phyloP scores from a whole-genome alignment of 2,888 invertebrate genomes.

The Zeuzera pyrina region DNA sequence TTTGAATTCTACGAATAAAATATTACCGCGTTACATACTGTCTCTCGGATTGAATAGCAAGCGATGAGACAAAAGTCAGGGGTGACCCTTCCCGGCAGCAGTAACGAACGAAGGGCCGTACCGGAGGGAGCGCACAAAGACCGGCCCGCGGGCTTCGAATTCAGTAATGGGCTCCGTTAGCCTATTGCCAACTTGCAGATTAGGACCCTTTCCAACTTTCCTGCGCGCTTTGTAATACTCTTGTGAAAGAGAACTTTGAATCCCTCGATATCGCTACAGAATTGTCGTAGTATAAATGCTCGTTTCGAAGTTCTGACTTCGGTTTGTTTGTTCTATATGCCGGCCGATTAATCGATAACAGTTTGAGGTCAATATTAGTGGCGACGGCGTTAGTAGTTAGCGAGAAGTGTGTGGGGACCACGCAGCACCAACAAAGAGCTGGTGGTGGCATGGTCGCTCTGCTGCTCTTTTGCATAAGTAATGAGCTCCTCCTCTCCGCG shows the following conservation, averaged over 20 bases:
- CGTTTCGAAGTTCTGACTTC: constrained; percentile 1
- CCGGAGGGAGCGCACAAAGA: constrained; percentile 55
- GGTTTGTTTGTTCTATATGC: constrained; percentile 7
- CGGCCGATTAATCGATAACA: constrained; percentile 25
- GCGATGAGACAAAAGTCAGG: constrained; percentile 44
- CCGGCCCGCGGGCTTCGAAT: constrained; percentile 31
- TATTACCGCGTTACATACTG: too few species aligned
- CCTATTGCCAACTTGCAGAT: constrained; percentile 46
- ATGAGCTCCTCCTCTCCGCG: constrained; percentile 33
- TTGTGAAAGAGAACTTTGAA: constrained; percentile 30
- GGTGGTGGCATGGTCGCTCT: constrained; percentile 25
- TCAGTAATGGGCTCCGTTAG: constrained; percentile 45
- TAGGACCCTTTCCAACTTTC: constrained; percentile 37
- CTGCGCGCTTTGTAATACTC: constrained; percentile 10
- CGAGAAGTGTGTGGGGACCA: constrained; percentile 5
- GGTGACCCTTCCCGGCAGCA: constrained; percentile 38
- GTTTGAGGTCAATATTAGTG: constrained; percentile 26
- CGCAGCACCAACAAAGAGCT: constrained; percentile 19
- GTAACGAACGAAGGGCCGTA: constrained; percentile 24
- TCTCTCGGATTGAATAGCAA: constrained; percentile 23
- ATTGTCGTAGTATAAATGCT: constrained; percentile 19
- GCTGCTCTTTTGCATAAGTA: constrained; percentile 70
- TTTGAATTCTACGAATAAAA: too few species aligned
- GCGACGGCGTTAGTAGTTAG: constrained; percentile 10
- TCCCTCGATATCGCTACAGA: constrained; percentile 10